These are phyloP conservation scores for Norana najaformis DNA, from an alignment of 2,888 invertebrate genomes.

Conservation along the genomic window DNA sequence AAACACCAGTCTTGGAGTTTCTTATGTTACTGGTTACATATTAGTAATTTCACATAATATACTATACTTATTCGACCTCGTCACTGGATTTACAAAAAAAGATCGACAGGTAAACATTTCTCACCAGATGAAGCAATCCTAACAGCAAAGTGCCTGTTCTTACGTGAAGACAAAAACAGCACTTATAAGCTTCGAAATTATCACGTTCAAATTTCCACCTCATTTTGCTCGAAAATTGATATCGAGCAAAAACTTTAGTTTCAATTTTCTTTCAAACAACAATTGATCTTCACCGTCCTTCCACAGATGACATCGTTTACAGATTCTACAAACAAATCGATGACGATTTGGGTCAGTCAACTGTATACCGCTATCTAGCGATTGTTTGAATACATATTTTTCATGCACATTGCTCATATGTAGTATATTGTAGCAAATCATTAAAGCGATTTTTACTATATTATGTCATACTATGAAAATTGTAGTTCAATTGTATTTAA, in stretches of 20 bases:
- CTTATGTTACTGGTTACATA: too few relatives aligned
- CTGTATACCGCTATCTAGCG: neutral
- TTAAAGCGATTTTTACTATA: neutral
- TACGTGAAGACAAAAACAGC: slow-evolving; percentile 41
- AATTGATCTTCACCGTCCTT: neutral
- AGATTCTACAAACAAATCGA: neutral
- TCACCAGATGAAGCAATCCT: slow-evolving; percentile 39
- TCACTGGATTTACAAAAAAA: neutral
- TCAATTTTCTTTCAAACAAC: neutral
- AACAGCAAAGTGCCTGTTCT: slow-evolving; percentile 38
- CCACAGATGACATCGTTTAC: neutral
- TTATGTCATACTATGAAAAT: neutral
- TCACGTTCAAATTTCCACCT: slow-evolving; percentile 38
- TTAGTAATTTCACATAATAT: too few relatives aligned
- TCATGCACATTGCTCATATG: neutral
- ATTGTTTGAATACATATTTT: neutral
- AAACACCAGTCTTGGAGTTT: too few relatives aligned
- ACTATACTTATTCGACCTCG: neutral
- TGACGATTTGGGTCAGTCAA: neutral
- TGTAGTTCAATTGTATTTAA: neutral
- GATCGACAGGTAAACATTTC: slow-evolving; percentile 9
- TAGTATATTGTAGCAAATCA: neutral
- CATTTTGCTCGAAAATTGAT: slow-evolving; percentile 33
- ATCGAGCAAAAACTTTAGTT: neutral
- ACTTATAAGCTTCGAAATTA: slow-evolving; percentile 35